Evolutionary conservation across 1,140 invertebrate species (phyloP).

Genomic region (Cherax destructor): DNA sequence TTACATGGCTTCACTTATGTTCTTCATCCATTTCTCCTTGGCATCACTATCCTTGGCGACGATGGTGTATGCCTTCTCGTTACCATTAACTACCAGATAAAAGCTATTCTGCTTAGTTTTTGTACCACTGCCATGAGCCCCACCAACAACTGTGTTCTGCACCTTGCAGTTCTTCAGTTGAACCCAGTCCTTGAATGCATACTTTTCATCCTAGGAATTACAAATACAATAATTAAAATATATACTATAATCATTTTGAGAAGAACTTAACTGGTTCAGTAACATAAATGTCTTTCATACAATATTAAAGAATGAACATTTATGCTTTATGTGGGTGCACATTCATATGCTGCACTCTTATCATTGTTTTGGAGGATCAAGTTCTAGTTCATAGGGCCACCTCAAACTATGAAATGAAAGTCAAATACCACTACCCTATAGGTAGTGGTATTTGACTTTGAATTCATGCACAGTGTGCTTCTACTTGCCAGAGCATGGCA

Average conservation of each 20-base stretch:
- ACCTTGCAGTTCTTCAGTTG: conserved; percentile 90
- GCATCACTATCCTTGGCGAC: conserved; percentile 92
- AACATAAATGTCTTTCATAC: not conserved
- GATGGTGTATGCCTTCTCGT: conserved; percentile 90
- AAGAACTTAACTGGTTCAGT: not conserved
- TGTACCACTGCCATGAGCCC: conserved; percentile 80
- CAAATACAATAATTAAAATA: not conserved
- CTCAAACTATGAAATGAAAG: no score
- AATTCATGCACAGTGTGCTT: no score
- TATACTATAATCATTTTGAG: not conserved
- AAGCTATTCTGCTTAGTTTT: conserved; percentile 85
- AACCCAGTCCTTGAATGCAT: conserved; percentile 92
- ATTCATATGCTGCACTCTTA: no score
- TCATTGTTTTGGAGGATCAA: no score
- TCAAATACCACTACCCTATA: no score
- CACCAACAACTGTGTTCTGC: conserved; percentile 82
- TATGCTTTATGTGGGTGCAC: no score
- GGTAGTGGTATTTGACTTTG: no score
- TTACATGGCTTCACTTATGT: conserved; percentile 93
- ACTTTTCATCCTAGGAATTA: conserved; percentile 87
- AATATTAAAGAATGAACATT: no score
- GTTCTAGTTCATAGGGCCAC: no score
- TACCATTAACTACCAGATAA: conserved; percentile 88
- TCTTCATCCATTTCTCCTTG: conserved; percentile 93
- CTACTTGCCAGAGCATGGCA: no score